phyloP scores from a whole-genome alignment of 2,797 vertebrate genomes.

The Gymnodraco acuticeps region DNA sequence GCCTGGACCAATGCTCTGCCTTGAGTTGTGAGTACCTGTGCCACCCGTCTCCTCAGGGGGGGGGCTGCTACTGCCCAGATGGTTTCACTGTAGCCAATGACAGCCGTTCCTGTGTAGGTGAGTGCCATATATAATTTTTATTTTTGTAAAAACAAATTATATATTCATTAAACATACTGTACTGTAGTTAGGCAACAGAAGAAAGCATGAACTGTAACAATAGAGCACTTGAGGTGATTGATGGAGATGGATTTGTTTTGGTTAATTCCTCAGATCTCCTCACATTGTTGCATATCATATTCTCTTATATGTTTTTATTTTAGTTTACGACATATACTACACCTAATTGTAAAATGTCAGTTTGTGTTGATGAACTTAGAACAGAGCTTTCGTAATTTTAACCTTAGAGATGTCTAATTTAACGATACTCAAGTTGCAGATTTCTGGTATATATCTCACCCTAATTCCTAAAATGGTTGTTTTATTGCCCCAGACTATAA shows the following conservation, averaged over 20 bases:
- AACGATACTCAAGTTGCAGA: not conserved
- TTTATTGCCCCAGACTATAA: conserved; percentile 76
- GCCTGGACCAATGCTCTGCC: conserved; percentile 76
- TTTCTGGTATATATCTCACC: not conserved
- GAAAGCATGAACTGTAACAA: not conserved
- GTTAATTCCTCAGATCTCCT: not conserved
- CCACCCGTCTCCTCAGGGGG: conserved; percentile 82
- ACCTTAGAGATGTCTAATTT: not conserved
- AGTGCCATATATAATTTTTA: conserved; percentile 35
- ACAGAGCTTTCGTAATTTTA: not conserved
- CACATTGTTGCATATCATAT: not conserved
- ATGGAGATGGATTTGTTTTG: not conserved
- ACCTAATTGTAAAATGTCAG: not conserved
- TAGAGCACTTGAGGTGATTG: not conserved
- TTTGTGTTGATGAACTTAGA: not conserved
- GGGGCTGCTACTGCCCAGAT: conserved; percentile 82
- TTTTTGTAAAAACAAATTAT: not conserved
- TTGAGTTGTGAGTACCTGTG: conserved; percentile 84
- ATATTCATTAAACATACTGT: not conserved
- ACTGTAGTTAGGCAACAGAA: not conserved
- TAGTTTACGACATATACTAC: not conserved
- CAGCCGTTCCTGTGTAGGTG: conserved; percentile 83
- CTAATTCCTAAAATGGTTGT: not conserved
- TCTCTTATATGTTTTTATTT: not conserved
- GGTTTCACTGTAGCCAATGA: conserved; percentile 83